Evolutionary conservation across 1,140 invertebrate genomes (phyloP), one percentile per base, ranked within the genome.

Genomic region (Drosophila subpulchrella): DNA sequence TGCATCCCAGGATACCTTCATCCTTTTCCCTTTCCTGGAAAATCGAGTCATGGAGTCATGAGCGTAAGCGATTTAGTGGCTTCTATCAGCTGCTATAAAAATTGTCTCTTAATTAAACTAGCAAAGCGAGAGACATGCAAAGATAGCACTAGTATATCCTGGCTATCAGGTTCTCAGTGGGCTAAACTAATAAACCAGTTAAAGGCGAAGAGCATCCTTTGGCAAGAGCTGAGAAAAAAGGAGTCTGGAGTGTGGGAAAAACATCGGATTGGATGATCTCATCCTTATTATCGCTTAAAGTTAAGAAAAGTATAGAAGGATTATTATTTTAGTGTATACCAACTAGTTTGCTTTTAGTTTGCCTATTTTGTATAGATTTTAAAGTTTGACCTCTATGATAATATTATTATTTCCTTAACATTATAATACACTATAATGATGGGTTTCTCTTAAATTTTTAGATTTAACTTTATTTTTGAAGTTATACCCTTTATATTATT

Each of bases 21-120:
- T 30, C 47, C 34, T 53, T 32, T 3, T 41, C 39, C 39, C 39
- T 12, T 7, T 24, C 20, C 13, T 34, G 12, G 54, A 51, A 50
- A 46, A 46, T 50, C 57, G 56, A 57, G 56, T 50, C 68, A 71
- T 55, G 50, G 27, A 51, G 48, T 34, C 15, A 42, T 56, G 51
- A 71, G 42, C 67, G 42, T 79, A 78, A 82, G 79, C 75, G 68
- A 70, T 81, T 85, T 86, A 79, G 83, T 88, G 71, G 61, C 78
- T 78, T 67, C 72, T 82, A 86, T 86, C 78, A 78, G 65, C 56
- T 75, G 71, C 84, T 51, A 86, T 86, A 86, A 88, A 86, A 88
- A 86, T 86, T 86, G 83, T 59, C 78, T 86, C 83, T 83, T 86
- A 83, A 86, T 86, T 86, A 88, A 86, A 86, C 71, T 72, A 76